Evolutionary conservation across 30 jellyfish, hydroid and myxozoan species (phyloP), one percentile per base, ranked within the genome.

Genomic region (Sanderia malayensis): DNA sequence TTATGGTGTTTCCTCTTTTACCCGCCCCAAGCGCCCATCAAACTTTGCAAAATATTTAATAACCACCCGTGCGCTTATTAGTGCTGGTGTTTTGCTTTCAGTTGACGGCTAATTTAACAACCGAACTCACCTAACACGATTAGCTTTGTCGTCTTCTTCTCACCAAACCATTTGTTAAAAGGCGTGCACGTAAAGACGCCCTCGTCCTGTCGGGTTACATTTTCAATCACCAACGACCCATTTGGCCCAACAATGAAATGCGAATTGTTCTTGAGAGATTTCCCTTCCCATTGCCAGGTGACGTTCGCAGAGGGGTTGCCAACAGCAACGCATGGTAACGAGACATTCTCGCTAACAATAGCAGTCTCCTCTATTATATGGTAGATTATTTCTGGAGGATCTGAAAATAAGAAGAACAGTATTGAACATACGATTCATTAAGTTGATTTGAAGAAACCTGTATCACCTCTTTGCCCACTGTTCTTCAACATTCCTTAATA

Each of bases 261-360:
- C 7, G 83, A 77, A 34, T 32, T 33, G 31, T 74, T 52, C 1
- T 52, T 27, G 9, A 74, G 29, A 13, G 80, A 67, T 31, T 41
- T 41, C 21, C 95, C 87, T 45, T 81, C 75, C 68, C 44, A 72
- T 52, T 80, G 32, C 99, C 99, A 93, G 0, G 95, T 53, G 53
- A 93, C 70, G 53, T 70, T 93, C 58, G 93, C 99, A 55, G 88
- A 74, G 0, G 99, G 99, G 89, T 93, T 93, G 61, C 99, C 99
- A 58, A 70, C 44, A 27, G 99, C 96, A 53, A 94, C 93, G 44
- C 99, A 93, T 0, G 99, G 99, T 0, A 93, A 31, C 18, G 60
- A 87, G 31, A 88, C 94, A 24, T 79, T 30, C 26, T 71, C 83
- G 46, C 79, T 83, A 11, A 49, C 71, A 28, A 74, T 63, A 1